Evolutionary conservation across 2,888 invertebrate genomes (phyloP).

Genomic region (Apamea anceps): DNA sequence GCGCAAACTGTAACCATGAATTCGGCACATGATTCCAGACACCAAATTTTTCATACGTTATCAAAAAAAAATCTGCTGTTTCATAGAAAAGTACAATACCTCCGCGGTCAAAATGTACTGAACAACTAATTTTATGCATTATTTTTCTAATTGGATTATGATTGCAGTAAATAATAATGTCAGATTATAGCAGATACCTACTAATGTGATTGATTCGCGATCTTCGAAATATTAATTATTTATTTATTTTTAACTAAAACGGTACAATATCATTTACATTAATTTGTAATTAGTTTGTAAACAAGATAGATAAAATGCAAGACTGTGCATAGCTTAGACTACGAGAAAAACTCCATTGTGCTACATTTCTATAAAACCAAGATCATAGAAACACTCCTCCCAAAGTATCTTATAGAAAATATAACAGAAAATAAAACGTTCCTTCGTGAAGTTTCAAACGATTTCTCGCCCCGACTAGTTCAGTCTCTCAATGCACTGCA

Average conservation of each 20-base stretch:
- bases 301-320: too few species aligned
- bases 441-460: conserved; percentile 54
- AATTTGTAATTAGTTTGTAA: too few species aligned
- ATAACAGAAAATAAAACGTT: conserved; percentile 45
- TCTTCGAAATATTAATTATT: too few species aligned
- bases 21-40: neutral
- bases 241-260: too few species aligned
- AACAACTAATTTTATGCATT: neutral
- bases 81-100: neutral
- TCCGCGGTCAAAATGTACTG: neutral
- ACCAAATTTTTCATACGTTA: neutral
- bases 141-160: neutral
- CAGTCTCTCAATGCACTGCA: conserved; percentile 62
- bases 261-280: too few species aligned
- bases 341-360: neutral
- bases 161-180: neutral
- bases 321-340: too few species aligned
- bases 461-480: conserved; percentile 59
- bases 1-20: too few species aligned
- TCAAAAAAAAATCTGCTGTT: neutral
- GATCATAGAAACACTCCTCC: conserved; percentile 2
- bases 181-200: neutral
- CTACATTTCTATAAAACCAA: conserved; percentile 9
- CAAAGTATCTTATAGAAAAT: conserved; percentile 24
- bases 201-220: too few species aligned